A percentile compares a stretch with the other conserved stretches of the same genome.
Conservation (phyloP, 2,888 invertebrate species). For the Selenia dentaria region DNA sequence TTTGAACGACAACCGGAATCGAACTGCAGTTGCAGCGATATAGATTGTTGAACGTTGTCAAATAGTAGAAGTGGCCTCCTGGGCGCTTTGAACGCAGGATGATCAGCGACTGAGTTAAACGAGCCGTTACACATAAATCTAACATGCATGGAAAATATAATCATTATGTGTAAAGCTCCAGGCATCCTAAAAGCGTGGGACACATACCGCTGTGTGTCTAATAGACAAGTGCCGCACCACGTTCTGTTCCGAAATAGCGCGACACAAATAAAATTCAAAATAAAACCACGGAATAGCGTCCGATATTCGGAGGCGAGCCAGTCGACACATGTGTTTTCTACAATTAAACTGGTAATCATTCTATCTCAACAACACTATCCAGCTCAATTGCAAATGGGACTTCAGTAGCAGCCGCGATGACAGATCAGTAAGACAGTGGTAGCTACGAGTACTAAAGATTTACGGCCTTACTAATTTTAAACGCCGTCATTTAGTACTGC, state of each 20-base stretch:
- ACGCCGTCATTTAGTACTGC: no score
- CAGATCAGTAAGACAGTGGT: no score
- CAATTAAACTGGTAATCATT: conserved; percentile 56
- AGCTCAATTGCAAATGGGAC: conserved; percentile 7
- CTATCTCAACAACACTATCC: conserved; percentile 34
- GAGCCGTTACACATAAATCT: no score
- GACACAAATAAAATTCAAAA: conserved; percentile 84
- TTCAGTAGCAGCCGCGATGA: not conserved
- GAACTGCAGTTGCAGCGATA: no score
- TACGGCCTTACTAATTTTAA: no score
- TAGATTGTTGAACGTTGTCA: no score
- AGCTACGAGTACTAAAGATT: no score
- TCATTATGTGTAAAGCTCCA: conserved; percentile 45
- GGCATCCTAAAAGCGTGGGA: conserved; percentile 63
- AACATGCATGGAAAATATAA: no score
- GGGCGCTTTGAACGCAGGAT: no score
- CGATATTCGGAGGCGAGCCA: conserved; percentile 64
- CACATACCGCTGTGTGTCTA: conserved; percentile 59
- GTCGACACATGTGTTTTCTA: conserved; percentile 55
- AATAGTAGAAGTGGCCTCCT: no score
- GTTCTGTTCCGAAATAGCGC: conserved; percentile 79
- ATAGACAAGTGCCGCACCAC: conserved; percentile 77
- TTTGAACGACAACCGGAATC: no score
- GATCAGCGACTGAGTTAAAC: no score
- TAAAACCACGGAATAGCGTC: conserved; percentile 79